Conservation (phyloP, 2,797 vertebrate species). For the Silurus aristotelis region DNA sequence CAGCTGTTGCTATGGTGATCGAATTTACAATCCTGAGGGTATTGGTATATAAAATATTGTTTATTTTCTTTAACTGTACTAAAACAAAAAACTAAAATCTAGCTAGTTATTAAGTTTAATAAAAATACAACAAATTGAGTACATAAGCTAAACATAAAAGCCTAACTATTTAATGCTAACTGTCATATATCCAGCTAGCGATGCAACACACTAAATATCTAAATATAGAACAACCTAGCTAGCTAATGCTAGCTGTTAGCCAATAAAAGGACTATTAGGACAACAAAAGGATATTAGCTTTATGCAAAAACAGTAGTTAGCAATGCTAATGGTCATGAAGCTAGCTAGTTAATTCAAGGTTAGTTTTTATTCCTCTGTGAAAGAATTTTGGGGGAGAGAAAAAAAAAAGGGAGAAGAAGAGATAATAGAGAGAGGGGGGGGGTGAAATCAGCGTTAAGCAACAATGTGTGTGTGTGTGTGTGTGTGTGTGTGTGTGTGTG, state of each 20-base stretch:
- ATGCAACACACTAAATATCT: no score
- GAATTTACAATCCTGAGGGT: background rate
- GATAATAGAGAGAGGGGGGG: background rate
- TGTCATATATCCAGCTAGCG: no score
- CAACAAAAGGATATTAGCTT: no score
- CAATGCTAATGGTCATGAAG: no score
- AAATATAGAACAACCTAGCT: no score
- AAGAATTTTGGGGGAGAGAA: background rate
- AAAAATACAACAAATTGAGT: background rate
- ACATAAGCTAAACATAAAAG: background rate
- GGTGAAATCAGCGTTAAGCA: constrained; percentile 37
- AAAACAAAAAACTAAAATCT: background rate
- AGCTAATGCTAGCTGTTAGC: no score
- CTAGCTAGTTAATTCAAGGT: no score
- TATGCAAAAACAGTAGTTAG: no score
- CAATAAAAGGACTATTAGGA: no score
- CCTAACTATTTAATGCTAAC: background rate
- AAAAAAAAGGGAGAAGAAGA: constrained; percentile 12
- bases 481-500: constrained; percentile 49
- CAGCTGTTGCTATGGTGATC: background rate
- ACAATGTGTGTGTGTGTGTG: background rate
- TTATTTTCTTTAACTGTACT: background rate
- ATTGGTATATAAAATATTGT: no score
- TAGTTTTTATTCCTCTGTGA: background rate
- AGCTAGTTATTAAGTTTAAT: constrained; percentile 1